Percentiles rank a stretch among this genome's conserved stretches.
phyloP scores from a whole-genome alignment of 2,113 vertebrate species.

The Narcine bancroftii region DNA sequence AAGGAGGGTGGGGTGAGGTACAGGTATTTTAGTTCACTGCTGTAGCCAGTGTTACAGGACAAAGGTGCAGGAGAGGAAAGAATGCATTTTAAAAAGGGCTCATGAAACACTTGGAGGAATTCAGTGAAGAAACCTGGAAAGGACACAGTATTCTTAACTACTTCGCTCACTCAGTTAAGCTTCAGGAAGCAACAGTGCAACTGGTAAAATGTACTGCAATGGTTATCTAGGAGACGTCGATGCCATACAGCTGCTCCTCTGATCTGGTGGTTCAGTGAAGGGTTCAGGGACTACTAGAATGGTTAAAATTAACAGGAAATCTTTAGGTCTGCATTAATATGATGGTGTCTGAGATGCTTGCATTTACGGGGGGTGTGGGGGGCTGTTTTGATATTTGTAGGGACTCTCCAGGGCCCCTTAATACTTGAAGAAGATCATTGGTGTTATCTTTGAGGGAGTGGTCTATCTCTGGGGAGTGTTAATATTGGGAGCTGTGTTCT shows the following conservation, averaged over 20 bases:
- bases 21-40: background rate
- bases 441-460: background rate
- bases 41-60: too few species aligned
- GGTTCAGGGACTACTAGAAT: background rate
- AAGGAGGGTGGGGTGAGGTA: background rate
- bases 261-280: background rate
- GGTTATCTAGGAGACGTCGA: background rate
- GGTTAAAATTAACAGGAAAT: background rate
- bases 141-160: background rate
- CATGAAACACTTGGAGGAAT: background rate
- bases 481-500: background rate
- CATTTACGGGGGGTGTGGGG: background rate
- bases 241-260: background rate
- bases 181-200: background rate
- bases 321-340: too few species aligned
- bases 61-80: background rate
- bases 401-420: background rate
- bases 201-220: background rate
- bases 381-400: background rate
- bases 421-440: background rate
- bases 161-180: background rate
- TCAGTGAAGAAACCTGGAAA: background rate
- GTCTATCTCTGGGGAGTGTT: background rate
- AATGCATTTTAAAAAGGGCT: too few species aligned
- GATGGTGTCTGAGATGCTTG: background rate